Base-by-base conservation (phyloP, 2,888 invertebrate species). In the Euzophera pinguis region DNA sequence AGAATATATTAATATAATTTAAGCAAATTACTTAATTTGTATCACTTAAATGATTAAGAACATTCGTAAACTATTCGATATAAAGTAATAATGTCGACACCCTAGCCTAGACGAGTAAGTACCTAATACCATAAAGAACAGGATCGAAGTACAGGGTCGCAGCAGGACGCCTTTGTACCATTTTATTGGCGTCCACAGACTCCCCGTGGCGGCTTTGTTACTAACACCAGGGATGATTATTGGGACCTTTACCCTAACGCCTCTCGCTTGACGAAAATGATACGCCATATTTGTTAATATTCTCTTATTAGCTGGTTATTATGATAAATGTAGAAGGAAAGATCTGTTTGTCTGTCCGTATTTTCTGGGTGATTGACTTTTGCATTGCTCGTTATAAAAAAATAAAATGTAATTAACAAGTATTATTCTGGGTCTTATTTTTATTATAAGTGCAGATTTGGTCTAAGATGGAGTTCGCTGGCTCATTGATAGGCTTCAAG, bases 121-220 rank as follows among this genome's bases (percentile, higher is more conserved):
- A 73, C 72, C 76, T 51, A 51, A 51, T 37, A 37, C 51, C 37
- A 51, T 51, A 51, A 51, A 51, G 51, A 51, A 51, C 51, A 35
- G 43, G 43, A 9, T 42, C 47, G 54, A 45, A 52, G 52, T 34
- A 50, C 47, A 47, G 42, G 45, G 38, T 75, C 2, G 54, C 82
- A 62, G 65, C 78, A 69, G 79, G 80, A 78, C 45, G 73, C 61
- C 78, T 69, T 78, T 85, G 84, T 84, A 77, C 76, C 65, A 67
- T 81, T 81, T 86, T 85, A 86, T 87, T 88, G 84, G 79, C 67
- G 71, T 74, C 76, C 73, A 69, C 74, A 64, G 75, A 59, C 72
- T 67, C 80, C 76, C 78, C 63, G 74, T 73, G 75, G 77, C 50
- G 59, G 59, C 54, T 60, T 69, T 75, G 68, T 71, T 60, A 62